Conservation (phyloP, 2,888 invertebrate species). For the Lasioglossum lativentre region DNA sequence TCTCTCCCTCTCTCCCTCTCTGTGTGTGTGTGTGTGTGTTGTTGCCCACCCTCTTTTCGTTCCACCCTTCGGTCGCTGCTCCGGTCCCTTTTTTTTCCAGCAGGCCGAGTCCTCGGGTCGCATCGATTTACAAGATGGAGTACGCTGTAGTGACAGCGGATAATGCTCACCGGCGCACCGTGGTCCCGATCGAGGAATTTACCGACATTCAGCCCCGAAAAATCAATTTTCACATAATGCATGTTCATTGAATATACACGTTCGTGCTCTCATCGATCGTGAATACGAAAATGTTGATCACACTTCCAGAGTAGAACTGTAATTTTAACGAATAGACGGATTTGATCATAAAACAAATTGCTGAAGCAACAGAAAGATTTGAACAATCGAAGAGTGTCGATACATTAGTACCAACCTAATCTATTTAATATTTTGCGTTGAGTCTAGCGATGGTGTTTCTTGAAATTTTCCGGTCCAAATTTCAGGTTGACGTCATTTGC, state of each 20-base stretch:
- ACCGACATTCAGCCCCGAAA: background rate
- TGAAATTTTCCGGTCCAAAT: background rate
- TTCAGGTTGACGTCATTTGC: background rate
- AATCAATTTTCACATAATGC: background rate
- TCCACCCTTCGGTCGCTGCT: background rate
- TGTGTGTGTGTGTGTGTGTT: too few species aligned
- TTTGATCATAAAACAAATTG: too few species aligned
- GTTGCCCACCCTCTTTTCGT: background rate
- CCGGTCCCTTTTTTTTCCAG: constrained; percentile 25
- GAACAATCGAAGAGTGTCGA: too few species aligned
- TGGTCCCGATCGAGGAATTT: background rate
- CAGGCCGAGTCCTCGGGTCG: constrained; percentile 22
- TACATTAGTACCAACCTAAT: background rate
- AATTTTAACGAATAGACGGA: background rate
- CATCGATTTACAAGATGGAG: constrained; percentile 52
- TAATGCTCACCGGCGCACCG: constrained; percentile 30
- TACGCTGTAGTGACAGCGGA: constrained; percentile 41
- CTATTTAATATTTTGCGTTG: background rate
- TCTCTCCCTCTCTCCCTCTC: background rate
- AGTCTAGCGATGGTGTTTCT: background rate
- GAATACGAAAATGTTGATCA: background rate
- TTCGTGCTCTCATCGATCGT: too few species aligned
- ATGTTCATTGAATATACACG: background rate
- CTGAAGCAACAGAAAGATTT: too few species aligned
- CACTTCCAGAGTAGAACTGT: background rate